Conservation (phyloP, 2,888 invertebrate species). For the Platycheirus albimanus region DNA sequence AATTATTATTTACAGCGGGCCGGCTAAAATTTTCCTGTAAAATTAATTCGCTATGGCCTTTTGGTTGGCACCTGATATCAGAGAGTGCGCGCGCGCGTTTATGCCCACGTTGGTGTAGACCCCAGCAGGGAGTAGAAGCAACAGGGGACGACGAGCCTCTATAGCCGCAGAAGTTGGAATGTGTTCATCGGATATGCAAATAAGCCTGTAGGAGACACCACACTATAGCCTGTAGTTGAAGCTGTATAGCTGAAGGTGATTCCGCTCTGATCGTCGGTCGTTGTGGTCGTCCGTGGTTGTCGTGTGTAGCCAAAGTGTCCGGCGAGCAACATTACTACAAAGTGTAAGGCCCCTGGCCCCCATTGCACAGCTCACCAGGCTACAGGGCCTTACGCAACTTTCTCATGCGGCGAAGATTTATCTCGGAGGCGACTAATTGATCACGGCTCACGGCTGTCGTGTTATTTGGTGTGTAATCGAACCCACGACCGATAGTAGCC, state of each 20-base stretch:
- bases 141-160: slow-evolving; percentile 34
- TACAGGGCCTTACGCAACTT: slow-evolving; percentile 71
- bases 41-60: slow-evolving; percentile 71
- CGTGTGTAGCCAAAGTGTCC: not conserved
- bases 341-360: slow-evolving; percentile 32
- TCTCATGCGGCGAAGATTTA: slow-evolving; percentile 73
- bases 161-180: slow-evolving; percentile 36
- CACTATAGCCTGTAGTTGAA: too few species aligned
- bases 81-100: slow-evolving; percentile 30
- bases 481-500: slow-evolving; percentile 70
- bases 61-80: slow-evolving; percentile 66
- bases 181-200: slow-evolving; percentile 71
- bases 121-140: slow-evolving; percentile 49
- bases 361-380: too few species aligned
- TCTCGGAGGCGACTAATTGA: slow-evolving; percentile 72
- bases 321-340: slow-evolving; percentile 38
- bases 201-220: slow-evolving; percentile 65
- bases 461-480: slow-evolving; percentile 73
- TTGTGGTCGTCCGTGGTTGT: too few species aligned
- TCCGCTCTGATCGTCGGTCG: slow-evolving; percentile 44
- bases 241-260: slow-evolving; percentile 60
- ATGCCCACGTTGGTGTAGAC: slow-evolving; percentile 47
- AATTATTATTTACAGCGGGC: slow-evolving; percentile 67
- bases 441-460: slow-evolving; percentile 73
- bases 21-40: slow-evolving; percentile 58